Base-by-base conservation (phyloP, 2,113 vertebrate genomes). In the Nerophis ophidion region DNA sequence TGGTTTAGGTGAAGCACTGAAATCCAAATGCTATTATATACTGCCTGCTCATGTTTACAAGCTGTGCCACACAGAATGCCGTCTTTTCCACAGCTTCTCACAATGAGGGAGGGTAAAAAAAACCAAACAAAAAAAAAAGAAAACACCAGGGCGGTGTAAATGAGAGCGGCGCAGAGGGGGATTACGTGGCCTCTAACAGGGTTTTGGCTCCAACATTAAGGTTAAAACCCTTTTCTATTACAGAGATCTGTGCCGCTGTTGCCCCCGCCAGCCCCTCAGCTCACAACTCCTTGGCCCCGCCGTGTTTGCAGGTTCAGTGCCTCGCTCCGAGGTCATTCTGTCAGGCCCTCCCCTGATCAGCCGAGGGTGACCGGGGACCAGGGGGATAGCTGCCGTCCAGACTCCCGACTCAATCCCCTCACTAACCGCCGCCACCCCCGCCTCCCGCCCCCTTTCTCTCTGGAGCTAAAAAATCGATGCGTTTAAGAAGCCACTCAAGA, bases 181-280 rank as follows among this genome's bases (percentile, higher is more conserved):
- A 90, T 90, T 90, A 89, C 84, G 78, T 75, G 79, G 81, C 81
- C 86, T 83, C 87, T 90, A 90, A 88, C 85, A 86, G 87, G 89
- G 87, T 86, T 90, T 89, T 86, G 89, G 79, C 89, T 87, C 76
- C 78, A 83, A 89, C 87, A 89, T 88, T 91, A 89, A 90, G 89
- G 89, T 90, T 91, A 91, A 91, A 91, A 82, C 87, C 86, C 85
- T 87, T 89, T 90, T 91, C 89, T 89, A 88, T 90, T 91, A 89
- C 86, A 55, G 74, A 71, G 80, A 85, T 87, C 86, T 88, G 78
- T 82, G 81, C 77, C 76, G 86, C 83, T 86, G 87, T 84, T 83
- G 80, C 79, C 79, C 80, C 69, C 56, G 9, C 77, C 74, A 74
- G 77, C 72, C 77, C 77, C 77, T 51, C 74, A 85, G 82, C 80